Evolutionary conservation across 2,113 vertebrate genomes (phyloP).

Genomic region (Brachionichthys hirsutus): DNA sequence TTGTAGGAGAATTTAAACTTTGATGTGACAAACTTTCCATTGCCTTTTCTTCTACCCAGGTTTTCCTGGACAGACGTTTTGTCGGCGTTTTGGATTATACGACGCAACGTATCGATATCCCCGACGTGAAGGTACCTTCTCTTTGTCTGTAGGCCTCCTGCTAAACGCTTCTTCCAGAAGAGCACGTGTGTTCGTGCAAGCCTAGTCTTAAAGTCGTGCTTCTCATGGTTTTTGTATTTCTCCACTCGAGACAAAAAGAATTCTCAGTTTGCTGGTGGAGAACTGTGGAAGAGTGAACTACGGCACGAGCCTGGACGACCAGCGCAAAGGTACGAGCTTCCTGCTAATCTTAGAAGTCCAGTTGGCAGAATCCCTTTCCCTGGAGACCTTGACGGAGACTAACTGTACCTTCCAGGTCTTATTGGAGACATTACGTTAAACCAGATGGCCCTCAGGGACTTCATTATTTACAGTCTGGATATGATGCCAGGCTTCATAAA

Average conservation of each 20-base stretch:
- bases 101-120: constrained; percentile 71
- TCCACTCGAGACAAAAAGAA: constrained; percentile 78
- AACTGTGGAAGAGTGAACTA: constrained; percentile 88
- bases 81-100: constrained; percentile 85
- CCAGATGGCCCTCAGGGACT: constrained; percentile 50
- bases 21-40: neutral
- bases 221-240: constrained; percentile 36
- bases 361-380: neutral
- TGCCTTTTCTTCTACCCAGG: constrained; percentile 59
- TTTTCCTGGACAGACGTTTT: constrained; percentile 82
- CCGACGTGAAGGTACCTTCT: constrained; percentile 77
- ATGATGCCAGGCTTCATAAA: constrained; percentile 71
- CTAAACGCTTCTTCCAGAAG: too few relatives aligned
- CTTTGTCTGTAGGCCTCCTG: neutral
- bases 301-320: constrained; percentile 80
- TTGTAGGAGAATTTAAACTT: neutral
- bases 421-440: constrained; percentile 70
- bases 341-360: constrained; percentile 7
- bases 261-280: constrained; percentile 87
- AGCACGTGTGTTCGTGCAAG: too few relatives aligned
- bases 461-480: constrained; percentile 66
- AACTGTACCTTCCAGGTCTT: constrained; percentile 59
- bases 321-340: constrained; percentile 85
- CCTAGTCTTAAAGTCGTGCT: neutral
- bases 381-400: constrained; percentile 2